Base-by-base conservation (phyloP, 1,140 invertebrate species). In the Aphelenchoides avenae region DNA sequence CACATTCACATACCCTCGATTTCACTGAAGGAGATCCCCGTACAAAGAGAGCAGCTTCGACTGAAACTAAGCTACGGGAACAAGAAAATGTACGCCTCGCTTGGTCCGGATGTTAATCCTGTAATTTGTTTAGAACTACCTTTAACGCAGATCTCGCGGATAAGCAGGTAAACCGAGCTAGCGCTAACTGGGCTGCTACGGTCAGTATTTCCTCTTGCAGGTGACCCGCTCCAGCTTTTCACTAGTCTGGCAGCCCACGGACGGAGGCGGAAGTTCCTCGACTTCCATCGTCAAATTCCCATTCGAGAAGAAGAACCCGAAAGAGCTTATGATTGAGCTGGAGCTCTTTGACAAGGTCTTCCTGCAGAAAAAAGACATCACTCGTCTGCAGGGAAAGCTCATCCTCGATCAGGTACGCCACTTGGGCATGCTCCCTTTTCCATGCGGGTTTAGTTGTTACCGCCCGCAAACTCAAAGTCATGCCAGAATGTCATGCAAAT, bases 1-100 rank as follows among this genome's bases (percentile, higher is more conserved):
- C 68, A 75, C 27, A 68, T 75, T 41, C 73, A 75, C 51, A 77
- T 75, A 51, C 73, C 73, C 13, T 77, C 74, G 6, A 75, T 75
- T 48, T 52, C 72, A 3, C 34, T 75, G 13, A 75, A 77, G 54
- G 66, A 65, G 34, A 68, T 63, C 33, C 73, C 73, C 11, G 71
- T 77, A 20, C 73, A 75, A 52, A 39, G 72, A 30, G 75, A 77
- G 50, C 72, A 75, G 42, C 42, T 75, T 5, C 24, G 71, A 30
- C 31, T 71, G 15, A 74, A 73, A 39, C 40, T 75, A 4, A 50
- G 33, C 22, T 71, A 75, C 48, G 71, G 61, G 6, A 48, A 48
- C 11, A 71, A 65, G 13, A 66, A 68, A 30, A 61, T 47, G 30
- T 42, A 29, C 7, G 41, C 44, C 24, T 52, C 22, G 7, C 9